Evolutionary conservation across 1,140 invertebrate species (phyloP), one percentile per base, ranked within the genome.

Genomic region (Drosophila obscura): DNA sequence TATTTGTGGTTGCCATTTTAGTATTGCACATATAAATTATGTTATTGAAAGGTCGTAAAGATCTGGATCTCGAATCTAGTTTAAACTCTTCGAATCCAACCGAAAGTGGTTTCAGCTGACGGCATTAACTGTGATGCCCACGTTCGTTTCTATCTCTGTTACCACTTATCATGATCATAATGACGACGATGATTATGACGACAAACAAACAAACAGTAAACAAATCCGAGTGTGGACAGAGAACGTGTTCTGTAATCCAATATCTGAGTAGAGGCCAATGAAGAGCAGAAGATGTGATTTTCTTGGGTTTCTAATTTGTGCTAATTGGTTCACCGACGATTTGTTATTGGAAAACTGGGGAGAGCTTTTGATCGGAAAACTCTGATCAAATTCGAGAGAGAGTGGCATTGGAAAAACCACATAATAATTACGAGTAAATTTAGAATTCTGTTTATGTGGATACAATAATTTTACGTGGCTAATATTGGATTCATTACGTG

Each of bases 101-200:
- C 52, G 61, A 88, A 88, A 88, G 83, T 88, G 83, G 83, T 80
- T 88, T 77, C 62, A 88, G 74, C 83, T 76, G 72, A 74, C 79
- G 44, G 45, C 81, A 64, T 79, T 69, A 76, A 72, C 66, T 79
- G 73, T 84, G 81, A 84, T 74, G 81, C 81, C 68, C 76, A 73
- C 57, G 57, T 15, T 52, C 26, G 59, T 73, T 46, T 55, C 53
- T 71, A 58, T 52, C 43, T 67, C 39, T 69, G 64, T 73, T 59
- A 67, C 48, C 63, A 51, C 43, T 52, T 16, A 56, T 68, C 49
- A 68, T 57, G 45, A 65, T 59, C 28, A 48, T 11, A 60, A 57
- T 41, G 49, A 58, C 55, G 43, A 58, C 57, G 73, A 49, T 31
- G 61, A 22, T 35, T n/a, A 4, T 15, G 16, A 15, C 45, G 43